phyloP scores from a whole-genome alignment of 2,888 invertebrate species.

The Agrochola circellaris region DNA sequence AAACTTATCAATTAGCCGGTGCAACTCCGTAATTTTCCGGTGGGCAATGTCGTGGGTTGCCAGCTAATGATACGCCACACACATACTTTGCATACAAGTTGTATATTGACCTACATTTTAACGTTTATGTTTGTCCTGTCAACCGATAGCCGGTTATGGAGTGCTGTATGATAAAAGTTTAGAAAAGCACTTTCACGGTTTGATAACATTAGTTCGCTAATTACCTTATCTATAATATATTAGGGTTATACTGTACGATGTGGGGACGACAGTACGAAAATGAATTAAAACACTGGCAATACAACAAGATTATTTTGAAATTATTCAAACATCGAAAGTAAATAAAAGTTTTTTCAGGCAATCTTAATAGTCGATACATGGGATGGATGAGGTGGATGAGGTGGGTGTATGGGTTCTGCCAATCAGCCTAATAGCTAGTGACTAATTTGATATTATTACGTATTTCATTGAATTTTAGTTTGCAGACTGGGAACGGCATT shows the following conservation, averaged over 20 bases:
- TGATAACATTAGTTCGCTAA: conserved; percentile 27
- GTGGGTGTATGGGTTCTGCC: neutral
- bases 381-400: neutral
- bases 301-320: neutral
- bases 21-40: conserved; percentile 29
- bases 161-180: conserved; percentile 42
- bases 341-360: neutral
- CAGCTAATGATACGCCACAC: conserved; percentile 41
- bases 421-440: neutral
- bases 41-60: conserved; percentile 27
- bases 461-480: too few relatives aligned
- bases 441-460: neutral
- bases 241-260: neutral
- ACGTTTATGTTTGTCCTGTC: conserved; percentile 47
- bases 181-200: conserved; percentile 35
- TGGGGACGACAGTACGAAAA: too few relatives aligned
- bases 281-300: neutral
- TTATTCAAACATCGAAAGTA: neutral
- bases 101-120: conserved; percentile 62
- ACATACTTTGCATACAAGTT: conserved; percentile 53
- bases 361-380: too few relatives aligned
- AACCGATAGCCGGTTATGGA: conserved; percentile 49
- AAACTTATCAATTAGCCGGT: conserved; percentile 29
- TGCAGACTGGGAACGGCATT: neutral
- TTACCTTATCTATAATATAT: conserved; percentile 13